These are phyloP conservation scores for Belonocnema kinseyi DNA, from an alignment of 1,140 invertebrate genomes.

Conservation along the genomic window DNA sequence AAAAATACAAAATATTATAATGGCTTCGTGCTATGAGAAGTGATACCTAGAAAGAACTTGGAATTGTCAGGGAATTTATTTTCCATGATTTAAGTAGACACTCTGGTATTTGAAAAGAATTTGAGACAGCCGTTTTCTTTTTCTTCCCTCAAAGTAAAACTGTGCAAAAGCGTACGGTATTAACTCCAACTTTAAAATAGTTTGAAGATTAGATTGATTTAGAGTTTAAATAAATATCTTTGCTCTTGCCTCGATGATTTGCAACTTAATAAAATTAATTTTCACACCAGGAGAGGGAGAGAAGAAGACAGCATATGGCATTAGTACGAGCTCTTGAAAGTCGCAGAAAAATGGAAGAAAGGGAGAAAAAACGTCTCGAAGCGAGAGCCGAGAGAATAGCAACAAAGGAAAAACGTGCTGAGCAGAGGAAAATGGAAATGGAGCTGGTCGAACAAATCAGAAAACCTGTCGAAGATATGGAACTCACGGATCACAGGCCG, in stretches of 20 bases:
- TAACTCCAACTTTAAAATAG: too few relatives aligned
- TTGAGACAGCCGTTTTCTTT: too few relatives aligned
- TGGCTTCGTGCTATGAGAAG: too few relatives aligned
- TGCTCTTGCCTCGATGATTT: neutral
- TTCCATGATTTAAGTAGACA: too few relatives aligned
- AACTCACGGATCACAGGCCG: constrained; percentile 83
- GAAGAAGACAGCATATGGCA: constrained; percentile 91
- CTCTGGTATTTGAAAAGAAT: too few relatives aligned
- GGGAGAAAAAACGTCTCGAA: constrained; percentile 89
- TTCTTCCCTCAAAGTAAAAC: too few relatives aligned
- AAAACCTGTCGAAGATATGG: constrained; percentile 92
- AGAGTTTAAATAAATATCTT: too few relatives aligned
- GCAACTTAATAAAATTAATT: constrained; percentile 20
- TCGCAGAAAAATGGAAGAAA: constrained; percentile 90
- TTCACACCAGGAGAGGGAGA: constrained; percentile 86
- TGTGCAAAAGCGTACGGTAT: too few relatives aligned
- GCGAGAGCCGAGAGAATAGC: constrained; percentile 86
- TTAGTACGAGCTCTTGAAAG: constrained; percentile 91
- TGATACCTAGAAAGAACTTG: too few relatives aligned
- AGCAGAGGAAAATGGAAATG: constrained; percentile 88
- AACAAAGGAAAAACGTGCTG: constrained; percentile 87
- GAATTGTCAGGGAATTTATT: too few relatives aligned
- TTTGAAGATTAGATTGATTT: too few relatives aligned
- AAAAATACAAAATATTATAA: too few relatives aligned
- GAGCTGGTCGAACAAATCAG: constrained; percentile 90